A percentile compares a stretch with the other conserved stretches of the same genome.
Conservation (phyloP, 2,797 vertebrate species). For the Phrynocephalus forsythii region DNA sequence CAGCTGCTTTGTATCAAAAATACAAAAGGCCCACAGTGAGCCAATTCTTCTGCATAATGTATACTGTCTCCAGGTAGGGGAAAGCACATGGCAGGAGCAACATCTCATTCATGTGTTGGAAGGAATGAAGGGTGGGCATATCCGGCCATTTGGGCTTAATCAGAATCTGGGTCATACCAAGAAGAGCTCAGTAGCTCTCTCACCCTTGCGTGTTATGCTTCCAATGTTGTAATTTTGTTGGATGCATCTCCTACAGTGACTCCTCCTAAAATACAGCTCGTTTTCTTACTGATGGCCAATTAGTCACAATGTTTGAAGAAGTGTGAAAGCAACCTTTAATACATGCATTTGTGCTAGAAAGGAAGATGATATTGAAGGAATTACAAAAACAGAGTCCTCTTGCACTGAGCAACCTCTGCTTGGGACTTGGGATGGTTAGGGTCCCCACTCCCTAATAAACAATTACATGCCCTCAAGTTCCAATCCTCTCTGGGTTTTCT, state of each 20-base stretch:
- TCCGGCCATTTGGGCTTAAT: slow-evolving; percentile 5
- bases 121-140: neutral
- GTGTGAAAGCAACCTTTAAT: neutral
- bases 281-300: neutral
- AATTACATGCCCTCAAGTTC: too few relatives aligned
- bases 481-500: too few relatives aligned
- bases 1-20: slow-evolving; percentile 23
- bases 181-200: neutral
- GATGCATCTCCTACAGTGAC: neutral
- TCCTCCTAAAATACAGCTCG: neutral
- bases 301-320: neutral
- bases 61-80: neutral
- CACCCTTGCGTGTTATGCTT: neutral
- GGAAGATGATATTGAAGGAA: neutral
- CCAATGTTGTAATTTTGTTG: neutral
- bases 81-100: neutral
- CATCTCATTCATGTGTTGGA: neutral
- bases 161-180: neutral
- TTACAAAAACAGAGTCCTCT: neutral
- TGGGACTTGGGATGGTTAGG: too few relatives aligned
- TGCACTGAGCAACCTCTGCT: neutral
- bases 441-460: too few relatives aligned
- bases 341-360: neutral
- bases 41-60: slow-evolving; percentile 31
- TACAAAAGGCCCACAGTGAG: neutral